Evolutionary conservation across 1,140 invertebrate species (phyloP), one percentile per base, ranked within the genome.

Genomic region (Papilio helenus): DNA sequence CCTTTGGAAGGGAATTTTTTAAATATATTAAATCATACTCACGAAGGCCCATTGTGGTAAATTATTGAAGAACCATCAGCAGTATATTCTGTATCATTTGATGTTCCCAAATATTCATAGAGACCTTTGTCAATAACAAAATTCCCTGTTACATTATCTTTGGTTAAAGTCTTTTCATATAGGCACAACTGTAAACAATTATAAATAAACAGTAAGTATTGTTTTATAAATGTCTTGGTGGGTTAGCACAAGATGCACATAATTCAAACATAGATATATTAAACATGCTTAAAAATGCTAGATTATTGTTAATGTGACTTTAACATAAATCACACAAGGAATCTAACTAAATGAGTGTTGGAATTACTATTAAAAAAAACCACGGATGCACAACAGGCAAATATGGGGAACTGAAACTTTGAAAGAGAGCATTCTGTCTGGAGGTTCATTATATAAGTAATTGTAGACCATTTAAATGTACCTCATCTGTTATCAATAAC

Each of bases 1-100:
- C 34, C 34, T 39, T 39, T 39, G 5, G 1, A 39, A 39, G 34
- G 8, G 34, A 39, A 29, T 20, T 65, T 79, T n/a, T 61, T 39
- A 34, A 61, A 79, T 68, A 71, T 23, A 81, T 73, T 73, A 78
- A 51, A 44, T 79, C 18, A 84, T 85, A 93, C 93, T 92, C 87
- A 94, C 93, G 93, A 94, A 76, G 93, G 91, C 1, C 79, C 74
- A 90, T 93, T 92, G 10, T 77, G 55, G 77, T 91, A 94, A 29
- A 86, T 87, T 16, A 94, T 87, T 26, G 87, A 89, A 76, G 82
- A 83, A 23, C 91, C 92, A 84, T 93, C 86, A 44, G 84, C 23
- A 78, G 84, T 87, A 61, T 93, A 93, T 14, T 82, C 65, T 3
- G 89, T 85, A 16, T 79, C 58, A 82, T 88, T 90, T 14, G 88